Evolutionary conservation across 2,797 vertebrate species (phyloP).

Genomic region (Labeo calbasu): DNA sequence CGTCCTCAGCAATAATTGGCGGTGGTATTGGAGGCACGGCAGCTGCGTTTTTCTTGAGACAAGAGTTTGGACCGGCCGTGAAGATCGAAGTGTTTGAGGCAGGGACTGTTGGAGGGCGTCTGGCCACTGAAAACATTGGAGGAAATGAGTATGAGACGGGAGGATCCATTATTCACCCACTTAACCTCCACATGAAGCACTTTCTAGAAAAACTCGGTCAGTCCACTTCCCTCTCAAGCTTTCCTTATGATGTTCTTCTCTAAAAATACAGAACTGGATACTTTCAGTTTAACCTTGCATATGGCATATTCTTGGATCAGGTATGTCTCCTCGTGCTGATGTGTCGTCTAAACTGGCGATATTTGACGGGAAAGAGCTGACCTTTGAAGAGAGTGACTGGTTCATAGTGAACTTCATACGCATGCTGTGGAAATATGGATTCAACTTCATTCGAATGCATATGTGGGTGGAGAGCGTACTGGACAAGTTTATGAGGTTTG

Average conservation of each 20-base stretch:
- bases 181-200: constrained; percentile 95
- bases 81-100: constrained; percentile 88
- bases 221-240: constrained; percentile 2
- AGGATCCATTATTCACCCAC: constrained; percentile 86
- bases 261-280: neutral
- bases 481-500: constrained; percentile 95
- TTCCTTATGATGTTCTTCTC: neutral
- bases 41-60: constrained; percentile 85
- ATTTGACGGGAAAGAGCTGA: constrained; percentile 88
- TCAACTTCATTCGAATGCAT: constrained; percentile 87
- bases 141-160: constrained; percentile 86
- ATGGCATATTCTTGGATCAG: constrained; percentile 59
- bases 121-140: constrained; percentile 80
- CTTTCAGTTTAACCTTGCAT: neutral
- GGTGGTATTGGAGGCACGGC: constrained; percentile 90
- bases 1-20: constrained; percentile 84
- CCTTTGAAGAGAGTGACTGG: constrained; percentile 93
- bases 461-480: constrained; percentile 92
- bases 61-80: constrained; percentile 86
- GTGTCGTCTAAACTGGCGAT: constrained; percentile 77
- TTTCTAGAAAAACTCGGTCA: constrained; percentile 89
- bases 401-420: constrained; percentile 86
- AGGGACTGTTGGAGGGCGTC: constrained; percentile 82
- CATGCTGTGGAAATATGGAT: constrained; percentile 88
- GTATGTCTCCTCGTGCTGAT: constrained; percentile 68